Evolutionary conservation across 2,888 invertebrate genomes (phyloP).

Genomic region (Lithophane ornitopus): DNA sequence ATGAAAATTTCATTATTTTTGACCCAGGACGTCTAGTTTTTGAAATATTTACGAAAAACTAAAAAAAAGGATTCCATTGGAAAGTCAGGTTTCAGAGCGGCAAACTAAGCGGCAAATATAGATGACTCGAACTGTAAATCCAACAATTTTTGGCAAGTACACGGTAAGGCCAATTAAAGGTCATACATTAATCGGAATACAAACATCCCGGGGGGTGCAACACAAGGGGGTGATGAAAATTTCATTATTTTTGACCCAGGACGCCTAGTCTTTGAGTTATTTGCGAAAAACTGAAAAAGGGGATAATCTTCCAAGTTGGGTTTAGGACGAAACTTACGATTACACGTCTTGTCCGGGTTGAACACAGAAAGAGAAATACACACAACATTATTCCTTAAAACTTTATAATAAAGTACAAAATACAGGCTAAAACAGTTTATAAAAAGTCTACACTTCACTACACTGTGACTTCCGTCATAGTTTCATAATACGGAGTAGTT

Average conservation of each 20-base stretch:
- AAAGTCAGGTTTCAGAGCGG: neutral
- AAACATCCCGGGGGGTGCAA: neutral
- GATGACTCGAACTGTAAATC: neutral
- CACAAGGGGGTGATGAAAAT: neutral
- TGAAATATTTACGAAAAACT: no score
- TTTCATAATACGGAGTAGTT: slow-evolving; percentile 12
- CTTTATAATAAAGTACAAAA: slow-evolving; percentile 7
- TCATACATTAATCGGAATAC: neutral
- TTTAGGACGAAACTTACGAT: neutral
- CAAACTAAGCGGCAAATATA: no score
- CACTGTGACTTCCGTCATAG: neutral
- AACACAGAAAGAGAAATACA: neutral
- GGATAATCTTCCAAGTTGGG: neutral
- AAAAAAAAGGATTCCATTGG: no score
- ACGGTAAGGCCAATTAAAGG: neutral
- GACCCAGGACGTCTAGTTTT: no score
- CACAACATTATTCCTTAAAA: neutral
- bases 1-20: no score
- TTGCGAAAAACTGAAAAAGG: neutral
- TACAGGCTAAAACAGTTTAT: slow-evolving; percentile 1
- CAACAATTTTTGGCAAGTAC: neutral
- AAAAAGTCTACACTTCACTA: neutral
- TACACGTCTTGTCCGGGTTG: neutral
- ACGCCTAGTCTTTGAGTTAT: neutral
- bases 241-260: neutral